A percentile compares a stretch with the other conserved stretches of the same genome.
phyloP scores from a whole-genome alignment of 2,888 invertebrate genomes.

The Tetanocera ferruginea region DNA sequence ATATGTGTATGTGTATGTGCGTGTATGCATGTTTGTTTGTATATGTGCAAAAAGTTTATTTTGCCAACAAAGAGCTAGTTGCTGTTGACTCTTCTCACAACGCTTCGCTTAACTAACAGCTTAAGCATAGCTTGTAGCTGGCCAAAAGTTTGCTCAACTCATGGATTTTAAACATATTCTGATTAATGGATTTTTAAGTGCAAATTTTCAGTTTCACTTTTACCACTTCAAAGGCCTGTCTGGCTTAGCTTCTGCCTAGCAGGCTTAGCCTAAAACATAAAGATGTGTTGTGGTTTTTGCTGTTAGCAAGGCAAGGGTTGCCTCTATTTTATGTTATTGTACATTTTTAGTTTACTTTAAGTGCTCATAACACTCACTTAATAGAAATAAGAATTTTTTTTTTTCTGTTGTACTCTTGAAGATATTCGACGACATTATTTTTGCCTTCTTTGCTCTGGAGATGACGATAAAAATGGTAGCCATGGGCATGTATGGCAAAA shows the following conservation, averaged over 20 bases:
- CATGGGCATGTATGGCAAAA: constrained; percentile 95
- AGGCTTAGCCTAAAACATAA: neutral
- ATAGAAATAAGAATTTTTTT: neutral
- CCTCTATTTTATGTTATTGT: neutral
- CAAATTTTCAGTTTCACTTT: neutral
- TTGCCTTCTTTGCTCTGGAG: constrained; percentile 97
- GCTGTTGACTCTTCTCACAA: constrained; percentile 8
- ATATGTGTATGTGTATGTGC: neutral
- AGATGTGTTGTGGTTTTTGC: neutral
- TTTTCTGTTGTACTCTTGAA: constrained; percentile 68
- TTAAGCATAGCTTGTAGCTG: neutral
- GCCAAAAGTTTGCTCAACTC: constrained; percentile 11
- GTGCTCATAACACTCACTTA: neutral
- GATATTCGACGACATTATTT: constrained; percentile 98
- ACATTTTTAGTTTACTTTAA: neutral
- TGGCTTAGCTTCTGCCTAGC: neutral
- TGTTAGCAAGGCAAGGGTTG: neutral
- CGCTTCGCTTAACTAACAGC: no score
- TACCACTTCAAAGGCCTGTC: neutral
- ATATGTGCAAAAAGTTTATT: neutral
- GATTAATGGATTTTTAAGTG: constrained; percentile 40
- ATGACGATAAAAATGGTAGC: constrained; percentile 99
- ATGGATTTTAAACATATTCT: neutral
- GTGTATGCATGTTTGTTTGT: neutral
- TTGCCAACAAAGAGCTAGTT: constrained; percentile 1